Evolutionary conservation across 2,113 vertebrate species (phyloP), one percentile per base, ranked within the genome.

Genomic region (Hyaena hyaena): DNA sequence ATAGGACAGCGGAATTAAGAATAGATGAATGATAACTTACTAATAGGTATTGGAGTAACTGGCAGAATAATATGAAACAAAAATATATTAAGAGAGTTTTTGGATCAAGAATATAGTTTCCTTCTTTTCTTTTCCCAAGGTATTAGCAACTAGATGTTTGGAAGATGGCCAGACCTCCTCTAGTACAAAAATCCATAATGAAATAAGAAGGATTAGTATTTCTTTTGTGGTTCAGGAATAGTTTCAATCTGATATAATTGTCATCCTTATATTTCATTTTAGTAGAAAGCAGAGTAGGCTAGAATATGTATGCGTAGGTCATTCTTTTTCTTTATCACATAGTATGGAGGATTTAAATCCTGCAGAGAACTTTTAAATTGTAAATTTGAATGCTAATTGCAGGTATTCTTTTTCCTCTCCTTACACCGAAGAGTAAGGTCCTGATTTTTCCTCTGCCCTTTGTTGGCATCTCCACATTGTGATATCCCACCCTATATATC

Each of bases 51-150:
- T 55, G 58, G 66, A 90, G 86, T n/a, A 91, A 93, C 97, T 89
- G 94, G 86, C 61, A 93, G 85, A 87, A 95, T 5, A 91, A 89
- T 45, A 96, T 77, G 82, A 97, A 97, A 97, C 14, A 96, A 93
- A 97, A 86, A 93, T n/a, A 31, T 21, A 66, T 95, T 95, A 93
- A 91, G 21, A 87, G 26, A 90, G 55, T 45, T 90, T 94, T 91
- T 24, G 58, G 15, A 81, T 77, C 43, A 82, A 81, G 61, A 90
- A 93, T 45, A 53, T 35, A 66, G 5, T 69, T 90, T 84, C 39
- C 19, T 79, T 90, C 31, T 24, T 95, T 93, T 31, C 3, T 82
- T 24, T n/a, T 89, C 76, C 33, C 31, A 94, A 80, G 14, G 33
- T n/a, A 12, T 71, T 68, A 87, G 84, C 8, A 88, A 63, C 77